Evolutionary conservation across 1,140 invertebrate genomes (phyloP).

Genomic region (Temnothorax nylanderi): DNA sequence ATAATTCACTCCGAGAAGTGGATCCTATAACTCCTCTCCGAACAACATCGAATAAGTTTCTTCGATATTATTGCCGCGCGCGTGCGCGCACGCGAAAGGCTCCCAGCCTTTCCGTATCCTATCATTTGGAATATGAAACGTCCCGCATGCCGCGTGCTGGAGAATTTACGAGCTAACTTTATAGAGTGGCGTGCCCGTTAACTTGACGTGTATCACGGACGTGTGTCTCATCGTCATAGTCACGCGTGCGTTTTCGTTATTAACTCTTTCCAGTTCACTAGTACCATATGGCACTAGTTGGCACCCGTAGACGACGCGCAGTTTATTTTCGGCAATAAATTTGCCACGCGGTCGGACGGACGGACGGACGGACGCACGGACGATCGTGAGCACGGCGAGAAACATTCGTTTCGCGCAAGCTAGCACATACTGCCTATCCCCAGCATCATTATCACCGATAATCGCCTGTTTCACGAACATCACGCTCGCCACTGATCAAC

Average conservation of each 20-base stretch:
- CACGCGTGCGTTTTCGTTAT: constrained; percentile 57
- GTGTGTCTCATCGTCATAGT: constrained; percentile 43
- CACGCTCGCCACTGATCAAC: not conserved
- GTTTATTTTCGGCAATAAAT: constrained; percentile 60
- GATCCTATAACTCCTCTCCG: constrained; percentile 30
- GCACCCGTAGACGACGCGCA: constrained; percentile 51
- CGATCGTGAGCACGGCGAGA: not conserved
- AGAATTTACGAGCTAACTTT: constrained; percentile 56
- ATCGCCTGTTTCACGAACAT: not conserved
- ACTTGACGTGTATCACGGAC: constrained; percentile 53
- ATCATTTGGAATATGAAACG: constrained; percentile 53
- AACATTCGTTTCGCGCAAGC: constrained; percentile 4
- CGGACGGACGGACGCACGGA: not conserved
- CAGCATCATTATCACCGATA: not conserved
- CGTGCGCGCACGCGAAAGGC: not conserved
- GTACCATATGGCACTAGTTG: constrained; percentile 59
- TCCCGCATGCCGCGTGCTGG: constrained; percentile 42
- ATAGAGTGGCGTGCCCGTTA: constrained; percentile 45
- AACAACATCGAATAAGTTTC: constrained; percentile 46
- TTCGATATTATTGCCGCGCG: constrained; percentile 38
- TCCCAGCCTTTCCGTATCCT: constrained; percentile 24
- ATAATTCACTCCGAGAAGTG: constrained; percentile 47
- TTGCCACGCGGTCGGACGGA: constrained; percentile 22
- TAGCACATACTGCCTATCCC: not conserved
- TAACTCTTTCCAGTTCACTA: constrained; percentile 60